phyloP scores from a whole-genome alignment of 2,113 vertebrate genomes.

The Prunella himalayana region DNA sequence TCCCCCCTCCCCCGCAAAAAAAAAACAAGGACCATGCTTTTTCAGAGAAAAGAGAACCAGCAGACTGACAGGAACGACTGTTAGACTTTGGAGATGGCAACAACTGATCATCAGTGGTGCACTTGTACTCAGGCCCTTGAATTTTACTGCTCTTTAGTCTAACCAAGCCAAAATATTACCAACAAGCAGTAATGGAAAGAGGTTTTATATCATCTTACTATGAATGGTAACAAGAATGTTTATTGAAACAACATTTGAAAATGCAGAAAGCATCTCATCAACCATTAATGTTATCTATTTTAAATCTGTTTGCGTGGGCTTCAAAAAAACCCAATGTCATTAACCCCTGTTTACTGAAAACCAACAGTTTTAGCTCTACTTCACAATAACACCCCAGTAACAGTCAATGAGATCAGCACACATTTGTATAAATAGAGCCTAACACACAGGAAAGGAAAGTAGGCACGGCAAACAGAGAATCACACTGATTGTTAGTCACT shows the following conservation, averaged over 20 bases:
- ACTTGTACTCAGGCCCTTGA: not conserved
- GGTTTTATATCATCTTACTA: not conserved
- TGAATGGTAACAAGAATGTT: not conserved
- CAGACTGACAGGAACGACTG: accelerated
- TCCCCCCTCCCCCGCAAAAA: not conserved
- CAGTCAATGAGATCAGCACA: not conserved
- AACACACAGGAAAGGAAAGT: not conserved
- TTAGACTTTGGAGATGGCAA: accelerated
- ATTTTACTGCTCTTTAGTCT: not conserved
- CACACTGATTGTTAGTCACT: not conserved
- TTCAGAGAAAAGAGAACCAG: not conserved
- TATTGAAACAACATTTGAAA: not conserved
- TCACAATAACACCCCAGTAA: not conserved
- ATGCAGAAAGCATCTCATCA: not conserved
- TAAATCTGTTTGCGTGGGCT: not conserved
- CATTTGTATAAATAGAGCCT: not conserved
- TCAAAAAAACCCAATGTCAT: not conserved
- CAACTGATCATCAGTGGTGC: not conserved
- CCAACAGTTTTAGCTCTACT: not conserved
- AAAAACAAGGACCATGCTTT: not conserved
- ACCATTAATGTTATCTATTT: not conserved
- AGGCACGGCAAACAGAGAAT: not conserved
- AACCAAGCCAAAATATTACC: not conserved
- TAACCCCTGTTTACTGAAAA: not conserved
- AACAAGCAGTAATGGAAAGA: not conserved